Percentiles rank a stretch among this genome's conserved stretches.
Evolutionary conservation across 2,888 invertebrate species (phyloP).

Genomic region (Drosophila monieri): DNA sequence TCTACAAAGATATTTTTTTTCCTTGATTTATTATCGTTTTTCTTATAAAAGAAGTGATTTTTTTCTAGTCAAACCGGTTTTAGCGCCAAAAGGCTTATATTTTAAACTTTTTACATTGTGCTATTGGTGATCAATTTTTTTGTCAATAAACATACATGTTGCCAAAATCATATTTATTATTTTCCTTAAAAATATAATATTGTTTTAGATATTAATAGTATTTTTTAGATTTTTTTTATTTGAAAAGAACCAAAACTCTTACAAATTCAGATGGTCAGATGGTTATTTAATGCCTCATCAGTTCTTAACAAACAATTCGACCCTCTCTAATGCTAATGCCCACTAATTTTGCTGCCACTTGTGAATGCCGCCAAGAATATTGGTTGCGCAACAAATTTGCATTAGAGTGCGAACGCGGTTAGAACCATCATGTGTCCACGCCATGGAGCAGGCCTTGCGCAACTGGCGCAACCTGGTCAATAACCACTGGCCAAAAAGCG

Average conservation of each 20-base stretch:
- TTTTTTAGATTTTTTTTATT: too few relatives aligned
- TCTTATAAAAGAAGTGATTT: not conserved
- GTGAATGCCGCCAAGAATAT: slow-evolving; percentile 38
- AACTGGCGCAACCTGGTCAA: slow-evolving; percentile 45
- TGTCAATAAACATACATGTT: too few relatives aligned
- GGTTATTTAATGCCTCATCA: slow-evolving; percentile 11
- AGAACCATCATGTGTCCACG: slow-evolving; percentile 50
- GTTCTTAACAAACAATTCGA: slow-evolving; percentile 10
- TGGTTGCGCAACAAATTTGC: slow-evolving; percentile 62
- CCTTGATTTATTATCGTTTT: too few relatives aligned
- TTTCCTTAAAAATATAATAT: too few relatives aligned
- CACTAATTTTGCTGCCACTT: slow-evolving; percentile 26
- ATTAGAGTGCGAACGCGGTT: slow-evolving; percentile 53
- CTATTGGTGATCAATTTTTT: too few relatives aligned
- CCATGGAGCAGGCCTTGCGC: slow-evolving; percentile 60
- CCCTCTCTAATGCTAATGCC: slow-evolving; percentile 41
- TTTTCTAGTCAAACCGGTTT: not conserved
- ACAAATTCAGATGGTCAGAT: not conserved
- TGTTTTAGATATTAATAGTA: too few relatives aligned
- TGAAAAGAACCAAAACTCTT: not conserved
- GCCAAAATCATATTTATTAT: too few relatives aligned
- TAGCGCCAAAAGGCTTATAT: not conserved
- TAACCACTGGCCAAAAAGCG: slow-evolving; percentile 39
- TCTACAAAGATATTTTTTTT: too few relatives aligned
- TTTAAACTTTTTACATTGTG: not conserved